Evolutionary conservation across 2,797 vertebrate species (phyloP).

Genomic region (Astyanax mexicanus): DNA sequence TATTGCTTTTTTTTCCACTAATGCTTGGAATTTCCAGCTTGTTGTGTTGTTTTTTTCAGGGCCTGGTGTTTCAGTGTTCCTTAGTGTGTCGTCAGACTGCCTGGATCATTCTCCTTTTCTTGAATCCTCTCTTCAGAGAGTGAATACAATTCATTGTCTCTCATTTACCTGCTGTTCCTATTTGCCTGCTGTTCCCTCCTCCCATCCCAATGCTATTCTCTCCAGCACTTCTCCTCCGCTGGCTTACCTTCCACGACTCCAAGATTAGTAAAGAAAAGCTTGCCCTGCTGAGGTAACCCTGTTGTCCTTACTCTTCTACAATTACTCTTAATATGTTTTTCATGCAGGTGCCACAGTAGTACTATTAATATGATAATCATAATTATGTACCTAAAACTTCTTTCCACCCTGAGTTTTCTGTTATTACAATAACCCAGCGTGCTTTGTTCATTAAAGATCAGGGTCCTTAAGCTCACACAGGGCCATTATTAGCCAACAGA

Average conservation of each 20-base stretch:
- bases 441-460: no score
- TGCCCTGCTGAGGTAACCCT: not conserved
- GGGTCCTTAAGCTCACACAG: no score
- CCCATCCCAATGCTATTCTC: not conserved
- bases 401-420: not conserved
- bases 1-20: no score
- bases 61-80: not conserved
- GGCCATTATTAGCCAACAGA: no score
- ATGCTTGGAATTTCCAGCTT: no score
- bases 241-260: not conserved
- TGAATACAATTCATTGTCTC: slow-evolving; percentile 2
- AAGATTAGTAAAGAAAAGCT: slow-evolving; percentile 7
- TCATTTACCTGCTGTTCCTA: slow-evolving; percentile 39
- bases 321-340: not conserved
- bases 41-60: no score
- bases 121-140: not conserved
- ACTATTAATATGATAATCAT: not conserved
- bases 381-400: not conserved
- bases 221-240: not conserved
- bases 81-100: not conserved
- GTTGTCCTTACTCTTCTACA: not conserved
- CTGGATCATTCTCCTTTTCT: not conserved
- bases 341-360: not conserved
- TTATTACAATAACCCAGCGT: not conserved
- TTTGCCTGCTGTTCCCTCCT: slow-evolving; percentile 30